Evolutionary conservation across 2,797 vertebrate species (phyloP).

Genomic region (Tinamus major): DNA sequence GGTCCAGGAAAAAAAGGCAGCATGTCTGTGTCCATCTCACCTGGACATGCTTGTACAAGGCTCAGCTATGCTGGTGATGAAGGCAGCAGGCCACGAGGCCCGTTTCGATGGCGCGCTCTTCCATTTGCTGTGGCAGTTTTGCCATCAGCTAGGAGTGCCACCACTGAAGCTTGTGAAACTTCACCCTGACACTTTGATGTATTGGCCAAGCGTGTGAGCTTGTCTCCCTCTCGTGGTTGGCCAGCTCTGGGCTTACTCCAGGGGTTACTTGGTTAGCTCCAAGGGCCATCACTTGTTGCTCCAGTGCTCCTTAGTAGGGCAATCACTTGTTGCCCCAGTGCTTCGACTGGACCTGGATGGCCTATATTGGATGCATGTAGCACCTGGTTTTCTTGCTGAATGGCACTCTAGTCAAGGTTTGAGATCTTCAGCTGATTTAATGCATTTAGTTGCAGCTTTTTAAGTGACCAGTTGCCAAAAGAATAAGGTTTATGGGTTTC

Average conservation of each 20-base stretch:
- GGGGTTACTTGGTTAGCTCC: background rate
- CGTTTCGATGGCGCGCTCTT: background rate
- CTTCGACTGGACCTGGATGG: background rate
- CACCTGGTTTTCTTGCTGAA: background rate
- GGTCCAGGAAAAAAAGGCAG: background rate
- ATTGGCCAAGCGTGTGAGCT: background rate
- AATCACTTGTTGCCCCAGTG: background rate
- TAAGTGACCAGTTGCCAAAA: background rate
- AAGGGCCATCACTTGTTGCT: background rate
- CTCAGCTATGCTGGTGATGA: background rate
- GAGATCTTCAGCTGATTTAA: background rate
- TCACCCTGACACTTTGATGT: background rate
- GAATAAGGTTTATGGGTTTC: background rate
- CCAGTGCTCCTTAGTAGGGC: background rate
- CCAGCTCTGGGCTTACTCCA: background rate
- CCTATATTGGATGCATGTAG: background rate
- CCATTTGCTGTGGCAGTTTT: background rate
- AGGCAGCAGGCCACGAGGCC: background rate
- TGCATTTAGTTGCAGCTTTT: background rate
- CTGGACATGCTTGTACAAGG: background rate
- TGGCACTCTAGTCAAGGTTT: background rate
- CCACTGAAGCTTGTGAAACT: background rate
- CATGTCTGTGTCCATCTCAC: background rate
- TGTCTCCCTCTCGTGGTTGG: conserved; percentile 43
- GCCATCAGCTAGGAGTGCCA: background rate